Percentiles rank a stretch among this genome's conserved stretches.
Evolutionary conservation across 1,140 invertebrate species (phyloP).

Genomic region (Venustaconcha ellipsiformis): DNA sequence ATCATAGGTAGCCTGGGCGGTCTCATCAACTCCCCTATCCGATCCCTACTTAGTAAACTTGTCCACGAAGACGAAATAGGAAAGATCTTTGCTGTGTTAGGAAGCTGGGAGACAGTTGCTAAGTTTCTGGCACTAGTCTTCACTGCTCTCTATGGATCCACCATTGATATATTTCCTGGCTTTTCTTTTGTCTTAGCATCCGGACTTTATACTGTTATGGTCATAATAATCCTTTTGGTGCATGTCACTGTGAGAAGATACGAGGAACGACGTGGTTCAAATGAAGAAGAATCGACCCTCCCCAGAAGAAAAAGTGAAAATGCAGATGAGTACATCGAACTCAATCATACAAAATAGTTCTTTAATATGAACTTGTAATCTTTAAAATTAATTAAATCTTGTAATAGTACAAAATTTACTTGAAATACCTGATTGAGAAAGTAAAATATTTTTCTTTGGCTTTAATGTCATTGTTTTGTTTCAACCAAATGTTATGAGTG

Average conservation of each 20-base stretch:
- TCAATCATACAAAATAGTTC: too few relatives aligned
- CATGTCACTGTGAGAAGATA: constrained; percentile 17
- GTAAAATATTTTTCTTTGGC: too few relatives aligned
- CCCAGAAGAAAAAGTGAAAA: too few relatives aligned
- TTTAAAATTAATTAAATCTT: too few relatives aligned
- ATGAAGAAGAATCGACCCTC: too few relatives aligned
- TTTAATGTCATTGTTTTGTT: too few relatives aligned
- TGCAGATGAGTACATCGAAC: too few relatives aligned
- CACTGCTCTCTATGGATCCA: constrained; percentile 29
- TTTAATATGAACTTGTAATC: too few relatives aligned
- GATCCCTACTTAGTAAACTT: constrained; percentile 31
- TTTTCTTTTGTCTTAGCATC: constrained; percentile 29
- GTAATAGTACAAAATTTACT: too few relatives aligned
- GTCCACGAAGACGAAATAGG: constrained; percentile 33
- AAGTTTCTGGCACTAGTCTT: constrained; percentile 30
- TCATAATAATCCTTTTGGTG: constrained; percentile 24
- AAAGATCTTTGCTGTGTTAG: constrained; percentile 34
- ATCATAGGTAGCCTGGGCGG: constrained; percentile 26
- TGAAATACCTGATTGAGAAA: too few relatives aligned
- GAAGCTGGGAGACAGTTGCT: constrained; percentile 32
- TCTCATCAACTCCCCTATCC: constrained; percentile 26
- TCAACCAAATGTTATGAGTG: too few relatives aligned
- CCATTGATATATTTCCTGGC: constrained; percentile 29
- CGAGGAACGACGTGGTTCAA: too few relatives aligned
- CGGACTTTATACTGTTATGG: constrained; percentile 27